Base-by-base conservation (phyloP, 2,888 invertebrate genomes). In the Catocala sponsa region DNA sequence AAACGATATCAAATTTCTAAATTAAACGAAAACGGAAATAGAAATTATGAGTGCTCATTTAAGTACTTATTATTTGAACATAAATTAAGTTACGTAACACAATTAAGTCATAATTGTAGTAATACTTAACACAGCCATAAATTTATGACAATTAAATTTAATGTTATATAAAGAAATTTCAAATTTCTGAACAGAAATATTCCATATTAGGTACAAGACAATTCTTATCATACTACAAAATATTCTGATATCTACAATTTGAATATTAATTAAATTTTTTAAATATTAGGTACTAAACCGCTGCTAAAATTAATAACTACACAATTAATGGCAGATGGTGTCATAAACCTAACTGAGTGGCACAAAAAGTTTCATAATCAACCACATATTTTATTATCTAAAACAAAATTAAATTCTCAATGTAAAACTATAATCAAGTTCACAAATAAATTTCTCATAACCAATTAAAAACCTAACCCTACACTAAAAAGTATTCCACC, bases 401-500 rank as follows among this genome's bases (percentile, higher is more conserved):
- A 32, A 32, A 46, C 12, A 0, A 7, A 41, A 53, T 48, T 6
- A 15, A 60, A 54, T 11, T 33, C 15, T 38, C 38, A 5, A 10
- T 11, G 38, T 6, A 33, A 49, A 49, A n/a, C 33, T 33, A 57
- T 44, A 51, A 57, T 58, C 46, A 59, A 59, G 9, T 41, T 11
- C 32, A 4, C 38, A 7, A 58, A 32, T 12, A 63, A 55, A 63
- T 55, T 55, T 55, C 63, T 33, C 44, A 58, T 12, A 54, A 11
- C 12, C 63, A 60, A 57, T 50, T 63, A 63, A 53, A 56, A 58
- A 58, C 49, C 59, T 57, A 55, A 44, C 68, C 59, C 64, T 58
- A 57, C 49, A 50, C 57, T 54, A 43, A 67, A 70, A 70, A 76
- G 72, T 72, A 58, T 68, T 77, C 68, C 74, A 76, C 72, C 59